Base-by-base conservation (phyloP, 1,140 invertebrate genomes). In the Tribolium castaneum region DNA sequence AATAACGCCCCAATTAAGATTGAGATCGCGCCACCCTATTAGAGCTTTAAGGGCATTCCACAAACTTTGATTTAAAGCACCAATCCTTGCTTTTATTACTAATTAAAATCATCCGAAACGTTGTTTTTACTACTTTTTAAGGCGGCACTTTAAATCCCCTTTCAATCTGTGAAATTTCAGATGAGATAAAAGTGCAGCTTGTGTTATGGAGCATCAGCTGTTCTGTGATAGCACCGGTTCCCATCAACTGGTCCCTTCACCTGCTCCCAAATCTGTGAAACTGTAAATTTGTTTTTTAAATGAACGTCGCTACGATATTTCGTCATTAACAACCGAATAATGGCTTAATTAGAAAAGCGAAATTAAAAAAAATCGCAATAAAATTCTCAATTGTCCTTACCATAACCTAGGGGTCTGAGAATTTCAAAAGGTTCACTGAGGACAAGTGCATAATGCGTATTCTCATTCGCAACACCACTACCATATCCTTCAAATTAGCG, bases 231-330 rank as follows among this genome's bases (percentile, higher is more conserved):
- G 49, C 59, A 77, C 62, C 62, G 75, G 62, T 70, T 54, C 51
- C 62, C 59, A 70, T 77, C 62, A 70, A 52, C 59, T 19, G 62
- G 12, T 70, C 75, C 66, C 62, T 52, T 77, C 75, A 77, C 75
- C 75, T 77, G 75, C 75, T 70, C 59, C 75, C 49, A 71, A 77
- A 77, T 77, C 75, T 70, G 45, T 73, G 71, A 51, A 54, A 72
- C 70, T 72, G 54, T 59, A 59, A 59, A 59, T 59, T 59, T 59
- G 54, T 6, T 59, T 22, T 59, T 59, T n/a, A 30, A 22, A 12
- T n/a, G 9, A 12, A 6, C 54, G n/a, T 19, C 54, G 54, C n/a
- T 22, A 59, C n/a, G 7, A 30, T 30, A 59, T 59, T 59, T 30
- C 54, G 54, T 59, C 54, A 30, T 30, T 30, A 59, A 30, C 13